A percentile compares a stretch with the other conserved stretches of the same genome.
phyloP scores from a whole-genome alignment of 1,140 invertebrate genomes.

The Pygmarrhopalites habei region DNA sequence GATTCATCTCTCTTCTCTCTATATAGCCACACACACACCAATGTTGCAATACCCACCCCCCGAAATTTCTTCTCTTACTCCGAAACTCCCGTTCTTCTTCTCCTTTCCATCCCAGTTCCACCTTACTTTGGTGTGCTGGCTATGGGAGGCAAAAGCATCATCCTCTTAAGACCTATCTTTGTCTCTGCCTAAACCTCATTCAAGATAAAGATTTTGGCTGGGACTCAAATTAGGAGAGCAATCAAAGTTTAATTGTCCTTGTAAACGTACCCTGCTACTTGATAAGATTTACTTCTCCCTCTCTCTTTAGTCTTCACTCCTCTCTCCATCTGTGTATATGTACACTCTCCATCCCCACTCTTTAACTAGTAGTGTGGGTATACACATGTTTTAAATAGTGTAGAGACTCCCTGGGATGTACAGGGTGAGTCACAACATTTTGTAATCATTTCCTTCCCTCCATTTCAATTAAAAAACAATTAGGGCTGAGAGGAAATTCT shows the following conservation, averaged over 20 bases:
- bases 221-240: slow-evolving; percentile 39
- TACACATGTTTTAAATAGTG: no score
- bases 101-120: background rate
- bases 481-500: no score
- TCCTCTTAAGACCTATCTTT: slow-evolving; percentile 19
- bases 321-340: slow-evolving; percentile 3
- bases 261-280: slow-evolving; percentile 32
- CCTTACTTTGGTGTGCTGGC: background rate
- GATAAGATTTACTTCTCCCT: slow-evolving; percentile 22
- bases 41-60: no score
- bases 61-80: no score
- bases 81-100: background rate
- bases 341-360: background rate
- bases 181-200: slow-evolving; percentile 19
- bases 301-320: background rate
- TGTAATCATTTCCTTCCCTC: no score
- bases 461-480: no score
- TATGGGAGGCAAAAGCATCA: slow-evolving; percentile 2
- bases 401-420: no score
- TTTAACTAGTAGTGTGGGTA: no score
- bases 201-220: slow-evolving; percentile 38
- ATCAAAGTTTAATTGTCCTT: slow-evolving; percentile 40
- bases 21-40: background rate
- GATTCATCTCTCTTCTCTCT: background rate
- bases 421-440: no score